Base-by-base conservation (phyloP, 53 echinoderm and acorn worm species). In the Apostichopus leukothele region DNA sequence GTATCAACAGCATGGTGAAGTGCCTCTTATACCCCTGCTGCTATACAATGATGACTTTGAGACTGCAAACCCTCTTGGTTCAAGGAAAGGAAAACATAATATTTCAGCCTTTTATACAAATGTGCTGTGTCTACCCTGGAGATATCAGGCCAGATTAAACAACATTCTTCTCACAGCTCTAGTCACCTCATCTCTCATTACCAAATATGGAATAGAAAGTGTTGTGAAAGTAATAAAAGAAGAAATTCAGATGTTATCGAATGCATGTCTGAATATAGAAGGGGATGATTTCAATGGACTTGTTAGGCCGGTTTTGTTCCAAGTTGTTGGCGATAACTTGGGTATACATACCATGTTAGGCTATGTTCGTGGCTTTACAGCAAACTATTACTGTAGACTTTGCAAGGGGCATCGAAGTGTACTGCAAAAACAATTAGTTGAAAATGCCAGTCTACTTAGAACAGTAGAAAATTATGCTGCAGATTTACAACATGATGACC, bases 41-140 rank as follows among this genome's bases (percentile, higher is more conserved):
- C 79, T 89, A 39, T 89, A 80, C 73, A 89, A 89, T 80, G 81
- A 89, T 67, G 79, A 89, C 10, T 89, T 80, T 81, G 89, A 89
- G 63, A 89, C 71, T 27, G 79, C 81, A 16, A 89, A 89, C 20
- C 89, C 89, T 18, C 89, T 80, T 66, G 89, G 81, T 55, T 89
- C 68, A 25, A 89, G 67, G 67, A 39, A 61, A n/a, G 53, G 89
- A 12, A 89, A 89, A n/a, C 89, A 89, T 61, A 89, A 89, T 9
- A 52, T 89, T 13, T 63, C 66, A 63, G 89, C 73, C 23, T 89
- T 89, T 80, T 89, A 89, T 53, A 39, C 16, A 18, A 89, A 73
- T 81, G 80, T 89, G 50, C 52, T 81, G 51, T 13, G 66, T 39
- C 81, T 89, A 5, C 81, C 89, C 19, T 51, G 63, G 25, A 89